Conservation (phyloP, 2,113 vertebrate genomes). For the Eptesicus fuscus region DNA sequence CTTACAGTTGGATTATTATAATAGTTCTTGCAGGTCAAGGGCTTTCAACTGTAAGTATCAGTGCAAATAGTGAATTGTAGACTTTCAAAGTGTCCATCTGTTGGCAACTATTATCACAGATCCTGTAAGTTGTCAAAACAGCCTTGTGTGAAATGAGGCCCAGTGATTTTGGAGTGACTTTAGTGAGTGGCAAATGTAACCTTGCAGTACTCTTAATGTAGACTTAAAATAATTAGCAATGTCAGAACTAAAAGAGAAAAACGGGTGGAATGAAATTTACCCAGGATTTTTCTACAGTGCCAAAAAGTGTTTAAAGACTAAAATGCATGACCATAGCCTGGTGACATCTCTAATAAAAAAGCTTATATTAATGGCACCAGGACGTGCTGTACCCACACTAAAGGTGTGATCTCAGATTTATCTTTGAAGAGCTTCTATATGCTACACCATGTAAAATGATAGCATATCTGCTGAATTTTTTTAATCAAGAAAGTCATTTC, state of each 20-base stretch:
- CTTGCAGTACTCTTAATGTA: neutral
- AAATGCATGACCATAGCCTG: neutral
- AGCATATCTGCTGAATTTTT: neutral
- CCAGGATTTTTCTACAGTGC: conserved; percentile 7
- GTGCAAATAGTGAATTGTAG: conserved; percentile 4
- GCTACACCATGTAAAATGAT: neutral
- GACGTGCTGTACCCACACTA: neutral
- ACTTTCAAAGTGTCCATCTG: neutral
- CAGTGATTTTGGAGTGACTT: neutral
- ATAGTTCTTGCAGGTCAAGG: neutral
- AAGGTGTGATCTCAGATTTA: neutral
- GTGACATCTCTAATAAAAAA: neutral
- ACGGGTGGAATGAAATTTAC: neutral
- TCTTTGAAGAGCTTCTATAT: neutral
- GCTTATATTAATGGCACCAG: neutral
- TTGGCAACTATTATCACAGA: neutral
- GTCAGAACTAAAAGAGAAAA: conserved; percentile 22
- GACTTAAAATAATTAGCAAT: neutral
- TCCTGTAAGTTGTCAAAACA: neutral
- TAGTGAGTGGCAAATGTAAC: neutral
- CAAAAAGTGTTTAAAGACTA: conserved; percentile 4
- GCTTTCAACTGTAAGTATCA: conserved; percentile 16
- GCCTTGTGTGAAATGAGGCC: neutral
- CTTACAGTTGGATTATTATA: conserved; percentile 8
- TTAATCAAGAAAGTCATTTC: conserved; percentile 35